Conservation (phyloP, 2,113 vertebrate genomes). For the Actinemys pallida region DNA sequence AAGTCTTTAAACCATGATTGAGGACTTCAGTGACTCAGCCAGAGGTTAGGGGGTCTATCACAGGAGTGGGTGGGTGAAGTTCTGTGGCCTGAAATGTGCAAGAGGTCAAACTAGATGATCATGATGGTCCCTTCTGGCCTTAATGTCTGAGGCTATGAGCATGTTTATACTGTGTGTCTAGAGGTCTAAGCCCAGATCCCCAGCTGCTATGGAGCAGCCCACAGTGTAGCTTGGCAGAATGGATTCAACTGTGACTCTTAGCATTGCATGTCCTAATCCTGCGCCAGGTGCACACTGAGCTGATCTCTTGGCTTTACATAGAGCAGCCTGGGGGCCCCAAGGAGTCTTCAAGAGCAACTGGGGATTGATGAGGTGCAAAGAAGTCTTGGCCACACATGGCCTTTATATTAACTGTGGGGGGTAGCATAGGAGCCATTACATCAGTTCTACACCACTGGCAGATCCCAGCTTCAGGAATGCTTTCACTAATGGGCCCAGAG, state of each 20-base stretch:
- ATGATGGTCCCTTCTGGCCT: no score
- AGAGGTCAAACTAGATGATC: no score
- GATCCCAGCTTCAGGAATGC: background rate
- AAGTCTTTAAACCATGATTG: no score
- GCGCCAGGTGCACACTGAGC: background rate
- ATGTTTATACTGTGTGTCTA: no score
- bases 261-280: background rate
- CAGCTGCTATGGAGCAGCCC: background rate
- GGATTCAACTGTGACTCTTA: background rate
- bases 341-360: background rate
- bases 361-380: background rate
- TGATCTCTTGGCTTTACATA: background rate
- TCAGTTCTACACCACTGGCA: rapidly evolving
- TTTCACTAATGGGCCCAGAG: background rate
- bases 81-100: no score
- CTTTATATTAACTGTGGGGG: no score
- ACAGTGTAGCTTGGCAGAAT: background rate
- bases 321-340: background rate
- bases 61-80: no score
- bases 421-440: background rate
- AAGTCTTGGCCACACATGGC: background rate
- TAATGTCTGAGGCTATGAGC: no score
- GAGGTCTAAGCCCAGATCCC: no score
- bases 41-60: no score
- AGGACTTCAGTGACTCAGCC: no score